Evolutionary conservation across 1,140 invertebrate species (phyloP).

Genomic region (Antheraea pernyi): DNA sequence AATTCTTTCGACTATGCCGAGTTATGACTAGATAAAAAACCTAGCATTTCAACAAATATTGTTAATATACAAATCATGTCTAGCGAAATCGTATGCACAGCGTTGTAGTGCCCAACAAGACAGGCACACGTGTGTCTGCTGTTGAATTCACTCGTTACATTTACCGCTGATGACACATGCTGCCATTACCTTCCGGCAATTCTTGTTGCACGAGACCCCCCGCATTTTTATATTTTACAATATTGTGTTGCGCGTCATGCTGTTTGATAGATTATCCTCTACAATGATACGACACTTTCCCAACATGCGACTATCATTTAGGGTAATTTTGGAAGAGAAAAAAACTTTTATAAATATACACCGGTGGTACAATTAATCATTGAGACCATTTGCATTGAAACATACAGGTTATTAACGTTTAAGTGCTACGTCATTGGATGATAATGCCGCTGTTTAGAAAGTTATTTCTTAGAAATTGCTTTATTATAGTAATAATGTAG

Average conservation of each 20-base stretch:
- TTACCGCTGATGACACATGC: slow-evolving; percentile 37
- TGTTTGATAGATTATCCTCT: slow-evolving; percentile 25
- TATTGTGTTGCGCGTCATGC: slow-evolving; percentile 26
- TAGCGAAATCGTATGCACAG: slow-evolving; percentile 5
- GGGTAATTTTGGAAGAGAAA: slow-evolving; percentile 5
- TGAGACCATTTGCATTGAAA: slow-evolving; percentile 3
- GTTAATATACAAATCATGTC: not conserved
- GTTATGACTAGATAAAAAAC: not conserved
- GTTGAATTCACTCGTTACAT: slow-evolving; percentile 40
- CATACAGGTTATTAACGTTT: not conserved
- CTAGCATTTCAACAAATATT: not conserved
- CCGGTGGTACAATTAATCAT: slow-evolving; percentile 9
- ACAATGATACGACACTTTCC: slow-evolving; percentile 15
- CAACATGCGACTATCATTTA: slow-evolving; percentile 11
- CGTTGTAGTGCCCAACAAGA: slow-evolving; percentile 13
- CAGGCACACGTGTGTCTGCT: slow-evolving; percentile 28
- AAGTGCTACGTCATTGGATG: not conserved
- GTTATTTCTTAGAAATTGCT: not conserved
- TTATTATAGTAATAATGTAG: not conserved
- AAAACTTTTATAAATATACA: slow-evolving; percentile 4
- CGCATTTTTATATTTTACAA: slow-evolving; percentile 35
- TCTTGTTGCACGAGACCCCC: slow-evolving; percentile 1
- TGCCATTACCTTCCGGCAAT: slow-evolving; percentile 21
- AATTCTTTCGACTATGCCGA: too few relatives aligned
- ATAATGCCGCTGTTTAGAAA: not conserved